Evolutionary conservation across 2,113 vertebrate species (phyloP), one percentile per base, ranked within the genome.

Genomic region (Merops nubicus): DNA sequence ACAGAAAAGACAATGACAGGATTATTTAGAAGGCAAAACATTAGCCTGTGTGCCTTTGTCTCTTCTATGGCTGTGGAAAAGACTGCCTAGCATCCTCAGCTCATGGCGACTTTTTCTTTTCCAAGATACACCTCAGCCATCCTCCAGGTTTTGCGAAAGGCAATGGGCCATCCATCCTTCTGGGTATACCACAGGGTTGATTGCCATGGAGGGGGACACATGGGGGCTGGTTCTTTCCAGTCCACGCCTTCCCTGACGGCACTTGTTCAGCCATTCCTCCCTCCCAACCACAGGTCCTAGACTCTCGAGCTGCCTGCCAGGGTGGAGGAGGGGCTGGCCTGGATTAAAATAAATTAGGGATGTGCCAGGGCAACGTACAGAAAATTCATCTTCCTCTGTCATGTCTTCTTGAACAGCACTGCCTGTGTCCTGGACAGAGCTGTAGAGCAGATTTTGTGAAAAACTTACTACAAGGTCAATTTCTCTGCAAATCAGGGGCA

Each of bases 201-300:
- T 64, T 70, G 86, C 48, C 33, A 56, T 14, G 42, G 43, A 25
- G 56, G 12, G 26, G 6, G 5, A 12, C 50, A 56, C 0, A 0
- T 0, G 0, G 3, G 15, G 6, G 10, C 15, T 60, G 15, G 26
- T 51, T 19, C 29, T 82, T 73, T 56, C 43, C 22, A 13, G 22
- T 16, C 28, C 19, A 65, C 23, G 3, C 31, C n/a, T 73, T 40
- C 50, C 17, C 54, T 67, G 74, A 5, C 36, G 56, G n/a, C 11
- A 48, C 29, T 51, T 45, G 5, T n/a, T 62, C 54, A 88, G 45
- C 59, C 4, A 1, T 81, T 88, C 74, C 20, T 88, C 28, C 20
- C 51, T 65, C 48, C 40, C 40, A 60, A 25, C 4, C 28, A 43
- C 26, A 43, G 20, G 2, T 80, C 45, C 31, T 9, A 68, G 48